Evolutionary conservation across 2,113 vertebrate genomes (phyloP), one percentile per base, ranked within the genome.

Genomic region (Eolophus roseicapilla): DNA sequence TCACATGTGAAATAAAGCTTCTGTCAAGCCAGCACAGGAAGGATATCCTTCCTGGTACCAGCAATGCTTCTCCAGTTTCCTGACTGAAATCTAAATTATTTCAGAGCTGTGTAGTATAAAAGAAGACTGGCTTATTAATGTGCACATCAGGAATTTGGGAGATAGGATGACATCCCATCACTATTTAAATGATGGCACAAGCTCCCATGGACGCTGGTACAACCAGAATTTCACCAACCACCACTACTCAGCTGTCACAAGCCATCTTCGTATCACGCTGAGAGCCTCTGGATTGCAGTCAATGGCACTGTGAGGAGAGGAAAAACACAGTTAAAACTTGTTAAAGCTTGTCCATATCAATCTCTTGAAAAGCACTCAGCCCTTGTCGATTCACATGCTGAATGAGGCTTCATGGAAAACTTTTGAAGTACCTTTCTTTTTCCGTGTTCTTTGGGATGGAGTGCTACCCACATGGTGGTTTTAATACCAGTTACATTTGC

Each of bases 401-500:
- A 81, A 33, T 31, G 60, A 59, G 10, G 5, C 53, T 86, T 75
- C 60, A 23, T 17, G 35, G 74, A 76, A 93, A 73, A 65, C 39
- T 65, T 65, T 8, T 10, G 11, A 79, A 53, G 31, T 39, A n/a
- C 1, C 0, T 82, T 89, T 81, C n/a, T 86, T 28, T 65, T 77
- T 35, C 49, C 53, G 37, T 49, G 46, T 49, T 77, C 53, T 92
- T 25, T 79, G 47, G 57, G 83, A 55, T 44, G 44, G 35, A 65
- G 23, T 3, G 0, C 3, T 7, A 39, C 20, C 9, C 0, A 0
- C 11, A 1, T 2, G 11, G 13, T 71, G 27, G 21, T 64, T 78
- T 84, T 62, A 86, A 67, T 28, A 21, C 25, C n/a, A 15, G 50
- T 71, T 71, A n/a, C 9, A 60, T 90, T 81, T 92, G 77, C 29